Evolutionary conservation across 2,113 vertebrate genomes (phyloP), one percentile per base, ranked within the genome.

Genomic region (Corydoras sp.): DNA sequence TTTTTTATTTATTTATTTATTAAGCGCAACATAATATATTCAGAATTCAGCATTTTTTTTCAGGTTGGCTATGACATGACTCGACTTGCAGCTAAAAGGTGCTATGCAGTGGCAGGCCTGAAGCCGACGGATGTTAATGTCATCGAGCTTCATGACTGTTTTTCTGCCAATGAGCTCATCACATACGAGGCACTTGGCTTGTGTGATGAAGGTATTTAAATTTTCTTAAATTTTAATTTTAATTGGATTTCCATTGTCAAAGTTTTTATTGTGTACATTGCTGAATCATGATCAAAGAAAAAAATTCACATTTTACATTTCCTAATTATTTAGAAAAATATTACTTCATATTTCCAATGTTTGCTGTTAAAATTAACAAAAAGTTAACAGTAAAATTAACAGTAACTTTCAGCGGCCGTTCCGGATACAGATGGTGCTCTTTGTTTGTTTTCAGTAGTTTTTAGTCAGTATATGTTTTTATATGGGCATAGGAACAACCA

Each of bases 111-210:
- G 3, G 78, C 92, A 0, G 92, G 93, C 14, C 77, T 99, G 72
- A 86, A 78, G 51, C 93, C 95, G 10, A 58, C 61, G 18, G 93
- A 98, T 55, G 84, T 99, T 0, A 79, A 96, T 9, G 95, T 99
- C 76, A 91, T 98, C 0, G 97, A 99, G 82, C 93, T 99, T 70
- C 97, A 99, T 0, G 97, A 99, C 80, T 99, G 96, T 79, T 98
- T 99, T 84, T 98, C 97, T 14, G 59, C 82, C 75, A 99, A 96
- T 54, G 97, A 99, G 80, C 89, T 98, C 3, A 85, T 99, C 81
- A 98, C 93, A 1, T 99, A 99, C 0, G 97, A 99, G 87, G 97
- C 95, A 9, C 79, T 99, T 68, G 95, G 95, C 13, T 89, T 99
- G 58, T 99, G 96, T 84, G 82, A 91, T 73, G 91, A 93, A 89